These are phyloP conservation scores for Diachrysia chrysitis DNA, from an alignment of 2,888 invertebrate species.

Conservation along the genomic window DNA sequence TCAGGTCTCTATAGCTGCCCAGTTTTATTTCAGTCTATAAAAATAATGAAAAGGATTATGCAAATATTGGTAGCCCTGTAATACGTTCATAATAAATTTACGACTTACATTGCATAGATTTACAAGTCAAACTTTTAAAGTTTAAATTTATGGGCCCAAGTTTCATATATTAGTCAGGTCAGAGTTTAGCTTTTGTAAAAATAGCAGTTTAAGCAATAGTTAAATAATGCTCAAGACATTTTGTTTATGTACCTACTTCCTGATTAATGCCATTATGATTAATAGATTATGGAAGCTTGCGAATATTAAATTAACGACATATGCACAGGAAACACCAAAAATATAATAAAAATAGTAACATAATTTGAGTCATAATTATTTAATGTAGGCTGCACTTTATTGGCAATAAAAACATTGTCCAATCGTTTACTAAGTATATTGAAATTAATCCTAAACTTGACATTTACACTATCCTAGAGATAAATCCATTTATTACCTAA, in stretches of 20 bases:
- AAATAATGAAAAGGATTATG: slow-evolving; percentile 17
- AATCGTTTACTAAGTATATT: neutral
- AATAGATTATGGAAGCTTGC: neutral
- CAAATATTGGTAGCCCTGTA: neutral
- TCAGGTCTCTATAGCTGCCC: slow-evolving; percentile 69
- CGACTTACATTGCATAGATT: too few relatives aligned
- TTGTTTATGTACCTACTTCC: neutral
- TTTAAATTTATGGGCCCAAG: too few relatives aligned
- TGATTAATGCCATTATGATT: slow-evolving; percentile 3
- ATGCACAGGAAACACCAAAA: neutral
- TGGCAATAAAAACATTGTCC: slow-evolving; percentile 1
- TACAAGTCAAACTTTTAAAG: too few relatives aligned
- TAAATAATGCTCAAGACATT: too few relatives aligned
- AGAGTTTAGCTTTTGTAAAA: too few relatives aligned
- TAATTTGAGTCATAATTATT: neutral
- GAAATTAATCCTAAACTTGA: neutral
- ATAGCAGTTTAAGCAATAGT: too few relatives aligned
- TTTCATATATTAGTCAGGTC: too few relatives aligned
- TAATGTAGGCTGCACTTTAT: neutral
- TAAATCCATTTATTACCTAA: neutral
- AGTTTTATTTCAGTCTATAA: slow-evolving; percentile 85
- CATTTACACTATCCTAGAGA: neutral
- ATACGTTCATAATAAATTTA: too few relatives aligned
- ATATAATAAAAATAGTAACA: neutral
- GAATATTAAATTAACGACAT: neutral